A percentile compares a stretch with the other conserved stretches of the same genome.
Conservation (phyloP, 2,797 vertebrate species). For the Arremon brunneinucha region DNA sequence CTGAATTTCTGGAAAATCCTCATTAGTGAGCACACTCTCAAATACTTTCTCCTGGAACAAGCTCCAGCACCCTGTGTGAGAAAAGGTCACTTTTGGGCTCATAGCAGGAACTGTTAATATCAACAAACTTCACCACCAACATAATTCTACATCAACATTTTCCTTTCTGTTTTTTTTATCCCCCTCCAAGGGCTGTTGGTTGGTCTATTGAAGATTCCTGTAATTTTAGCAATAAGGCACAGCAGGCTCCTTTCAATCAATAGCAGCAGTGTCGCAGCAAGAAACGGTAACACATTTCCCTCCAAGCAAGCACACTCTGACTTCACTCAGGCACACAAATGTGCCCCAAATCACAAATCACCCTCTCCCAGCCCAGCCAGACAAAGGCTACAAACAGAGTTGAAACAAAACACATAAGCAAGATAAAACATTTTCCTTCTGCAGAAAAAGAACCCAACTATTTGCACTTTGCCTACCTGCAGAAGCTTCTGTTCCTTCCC, state of each 20-base stretch:
- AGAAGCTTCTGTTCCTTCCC: not conserved
- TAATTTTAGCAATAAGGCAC: slow-evolving; percentile 44
- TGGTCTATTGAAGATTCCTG: not conserved
- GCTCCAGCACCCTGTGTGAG: not conserved
- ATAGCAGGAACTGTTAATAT: not conserved
- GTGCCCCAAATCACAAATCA: slow-evolving; percentile 17
- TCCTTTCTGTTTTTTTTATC: not conserved
- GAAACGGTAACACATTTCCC: slow-evolving; percentile 20
- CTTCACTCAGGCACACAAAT: slow-evolving; percentile 36
- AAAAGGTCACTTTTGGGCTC: not conserved
- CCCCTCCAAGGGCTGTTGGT: not conserved
- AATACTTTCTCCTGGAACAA: not conserved
- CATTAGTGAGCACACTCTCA: not conserved
- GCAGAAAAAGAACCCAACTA: not conserved
- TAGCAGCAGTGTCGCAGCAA: slow-evolving; percentile 5
- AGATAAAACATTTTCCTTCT: not conserved
- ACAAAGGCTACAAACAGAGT: slow-evolving; percentile 43
- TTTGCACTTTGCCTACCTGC: not conserved
- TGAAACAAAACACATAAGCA: slow-evolving; percentile 38
- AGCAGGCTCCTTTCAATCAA: slow-evolving; percentile 58
- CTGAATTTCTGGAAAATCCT: not conserved
- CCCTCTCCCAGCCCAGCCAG: slow-evolving; percentile 25
- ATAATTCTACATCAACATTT: slow-evolving; percentile 7
- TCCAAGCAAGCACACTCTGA: not conserved
- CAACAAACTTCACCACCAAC: not conserved